Evolutionary conservation across 2,113 vertebrate species (phyloP).

Genomic region (Indicator maculatus): DNA sequence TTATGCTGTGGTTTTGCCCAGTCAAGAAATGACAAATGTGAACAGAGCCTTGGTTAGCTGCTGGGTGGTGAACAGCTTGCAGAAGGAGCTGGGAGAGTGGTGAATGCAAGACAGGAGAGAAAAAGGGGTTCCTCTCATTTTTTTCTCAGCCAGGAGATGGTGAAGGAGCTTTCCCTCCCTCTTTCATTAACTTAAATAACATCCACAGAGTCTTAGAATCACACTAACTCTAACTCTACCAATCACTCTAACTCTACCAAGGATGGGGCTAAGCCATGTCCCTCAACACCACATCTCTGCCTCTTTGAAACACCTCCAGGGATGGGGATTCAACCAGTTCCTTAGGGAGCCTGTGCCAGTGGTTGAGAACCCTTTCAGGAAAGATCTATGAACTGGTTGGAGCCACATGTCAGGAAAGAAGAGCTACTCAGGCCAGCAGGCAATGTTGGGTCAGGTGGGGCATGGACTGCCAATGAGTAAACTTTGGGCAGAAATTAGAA

Average conservation of each 20-base stretch:
- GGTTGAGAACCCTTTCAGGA: too few species aligned
- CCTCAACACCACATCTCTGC: too few species aligned
- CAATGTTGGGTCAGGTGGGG: not conserved
- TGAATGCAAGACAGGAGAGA: not conserved
- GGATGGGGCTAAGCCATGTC: too few species aligned
- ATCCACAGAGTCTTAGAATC: not conserved
- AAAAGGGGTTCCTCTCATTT: not conserved
- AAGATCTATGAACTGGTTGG: not conserved
- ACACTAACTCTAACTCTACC: too few species aligned
- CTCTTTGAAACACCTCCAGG: too few species aligned
- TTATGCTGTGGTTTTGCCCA: not conserved
- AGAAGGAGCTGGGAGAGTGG: not conserved
- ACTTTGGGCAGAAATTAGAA: not conserved
- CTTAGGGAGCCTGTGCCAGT: too few species aligned
- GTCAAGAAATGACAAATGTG: not conserved
- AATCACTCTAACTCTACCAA: too few species aligned
- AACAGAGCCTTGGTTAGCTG: not conserved
- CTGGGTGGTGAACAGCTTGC: not conserved
- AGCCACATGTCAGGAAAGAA: not conserved
- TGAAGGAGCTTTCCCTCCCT: not conserved
- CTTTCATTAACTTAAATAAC: not conserved
- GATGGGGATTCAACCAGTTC: too few species aligned
- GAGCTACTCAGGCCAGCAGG: not conserved
- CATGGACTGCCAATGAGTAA: not conserved
- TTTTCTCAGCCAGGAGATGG: not conserved